A percentile compares a stretch with the other conserved stretches of the same genome.
These are phyloP conservation scores for Zaprionus obscuricornis DNA, from an alignment of 2,888 invertebrate species.

Conservation along the genomic window DNA sequence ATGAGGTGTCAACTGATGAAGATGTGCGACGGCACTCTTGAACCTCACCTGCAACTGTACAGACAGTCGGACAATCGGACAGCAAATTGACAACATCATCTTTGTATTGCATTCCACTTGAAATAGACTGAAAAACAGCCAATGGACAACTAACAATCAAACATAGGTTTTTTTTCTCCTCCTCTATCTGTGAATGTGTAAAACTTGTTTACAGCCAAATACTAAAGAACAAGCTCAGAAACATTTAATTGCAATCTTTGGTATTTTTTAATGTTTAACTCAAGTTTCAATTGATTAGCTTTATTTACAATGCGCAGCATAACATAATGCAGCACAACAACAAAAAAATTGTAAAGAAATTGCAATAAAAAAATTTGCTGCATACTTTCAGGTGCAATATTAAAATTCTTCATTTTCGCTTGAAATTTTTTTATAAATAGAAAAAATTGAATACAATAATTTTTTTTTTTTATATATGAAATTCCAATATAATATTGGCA, in stretches of 20 bases:
- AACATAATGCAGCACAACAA: no score
- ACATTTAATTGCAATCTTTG: conserved; percentile 9
- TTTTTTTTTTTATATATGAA: neutral
- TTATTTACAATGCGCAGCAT: no score
- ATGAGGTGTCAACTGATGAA: conserved; percentile 69
- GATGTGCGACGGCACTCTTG: conserved; percentile 38
- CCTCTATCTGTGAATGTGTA: neutral
- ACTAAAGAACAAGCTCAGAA: neutral
- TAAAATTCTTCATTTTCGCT: no score
- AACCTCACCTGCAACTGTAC: conserved; percentile 7
- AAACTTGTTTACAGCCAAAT: neutral
- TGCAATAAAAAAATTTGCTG: no score
- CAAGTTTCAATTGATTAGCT: no score
- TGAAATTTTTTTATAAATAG: no score
- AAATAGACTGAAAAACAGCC: conserved; percentile 8
- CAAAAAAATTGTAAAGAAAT: no score
- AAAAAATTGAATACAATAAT: neutral
- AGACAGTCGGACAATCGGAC: neutral
- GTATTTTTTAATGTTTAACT: no score
- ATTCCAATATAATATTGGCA: no score
- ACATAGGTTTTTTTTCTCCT: neutral
- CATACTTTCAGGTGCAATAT: no score
- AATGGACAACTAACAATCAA: conserved; percentile 16
- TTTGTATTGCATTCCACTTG: conserved; percentile 9
- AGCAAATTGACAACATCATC: conserved; percentile 25